Evolutionary conservation across 92 coral and sea anemone genomes (phyloP), one percentile per base, ranked within the genome.

Genomic region (Desmophyllum pertusum): DNA sequence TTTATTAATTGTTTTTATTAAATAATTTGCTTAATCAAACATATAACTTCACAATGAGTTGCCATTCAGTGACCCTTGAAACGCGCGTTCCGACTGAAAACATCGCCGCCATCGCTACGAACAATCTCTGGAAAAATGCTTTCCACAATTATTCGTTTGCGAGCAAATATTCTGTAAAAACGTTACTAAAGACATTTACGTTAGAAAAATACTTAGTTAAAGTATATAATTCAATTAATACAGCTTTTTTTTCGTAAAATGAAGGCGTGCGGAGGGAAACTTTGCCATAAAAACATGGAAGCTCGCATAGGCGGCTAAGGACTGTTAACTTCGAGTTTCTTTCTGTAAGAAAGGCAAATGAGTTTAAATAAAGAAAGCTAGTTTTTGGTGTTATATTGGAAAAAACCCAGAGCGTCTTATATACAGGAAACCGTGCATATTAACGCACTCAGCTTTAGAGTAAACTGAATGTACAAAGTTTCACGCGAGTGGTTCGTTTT

Each of bases 1-100:
- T 72, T 42, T 31, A 82, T 70, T 40, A 71, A 70, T 65, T 46
- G 64, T 42, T 57, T 38, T 51, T 39, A 70, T 52, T 81, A 55
- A 81, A 81, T 81, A 38, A 82, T 71, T 72, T 82, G 45, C 79
- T 82, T 82, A 73, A 55, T 81, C 86, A 82, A 82, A 71, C 70
- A 82, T 38, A 82, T 69, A 59, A 59, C 79, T 41, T 55, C 18
- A 35, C 30, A 29, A 71, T 30, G 11, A 40, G 13, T 82, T 72
- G 79, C 86, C 38, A 6, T 35, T 40, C 86, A 53, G 6, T 72
- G 71, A 82, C 70, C 78, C 79, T 19, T 53, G 79, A 55, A 80
- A 55, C 30, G 4, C 25, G 36, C 30, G 52, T 15, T 48, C 35
- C n/a, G 40, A 45, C 30, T 38, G 17, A 8, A 7, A 7, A 38